A percentile compares a stretch with the other conserved stretches of the same genome.
phyloP scores from a whole-genome alignment of 1,140 invertebrate species.

The Brachionus sp. region DNA sequence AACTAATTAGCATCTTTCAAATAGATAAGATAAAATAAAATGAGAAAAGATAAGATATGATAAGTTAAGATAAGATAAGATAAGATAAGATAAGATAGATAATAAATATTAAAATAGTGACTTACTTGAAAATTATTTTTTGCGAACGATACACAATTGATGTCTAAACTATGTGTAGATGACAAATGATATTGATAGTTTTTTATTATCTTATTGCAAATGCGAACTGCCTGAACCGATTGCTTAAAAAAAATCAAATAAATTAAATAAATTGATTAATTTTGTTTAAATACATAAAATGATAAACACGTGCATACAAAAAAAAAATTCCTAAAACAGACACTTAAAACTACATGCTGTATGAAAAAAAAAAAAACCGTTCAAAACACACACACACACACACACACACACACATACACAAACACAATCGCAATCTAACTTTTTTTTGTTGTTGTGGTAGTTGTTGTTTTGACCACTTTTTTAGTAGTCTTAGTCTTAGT shows the following conservation, averaged over 20 bases:
- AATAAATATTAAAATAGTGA: neutral
- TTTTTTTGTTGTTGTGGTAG: conserved; percentile 38
- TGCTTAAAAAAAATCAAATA: neutral
- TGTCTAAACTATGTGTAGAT: conserved; percentile 26
- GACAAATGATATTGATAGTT: conserved; percentile 32
- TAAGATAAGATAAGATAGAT: too few species aligned
- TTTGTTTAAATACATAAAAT: neutral
- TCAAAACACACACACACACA: neutral
- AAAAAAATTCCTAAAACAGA: neutral
- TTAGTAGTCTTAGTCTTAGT: conserved; percentile 43
- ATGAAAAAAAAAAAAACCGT: too few species aligned
- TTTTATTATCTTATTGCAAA: conserved; percentile 28
- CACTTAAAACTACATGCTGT: conserved; percentile 16
- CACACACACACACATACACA: neutral
- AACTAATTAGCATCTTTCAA: too few species aligned
- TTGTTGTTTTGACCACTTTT: conserved; percentile 38
- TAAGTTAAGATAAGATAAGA: too few species aligned
- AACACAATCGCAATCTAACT: neutral
- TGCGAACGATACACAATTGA: conserved; percentile 41
- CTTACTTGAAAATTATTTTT: conserved; percentile 23
- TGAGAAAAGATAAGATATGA: too few species aligned
- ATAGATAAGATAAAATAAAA: too few species aligned
- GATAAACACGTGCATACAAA: neutral
- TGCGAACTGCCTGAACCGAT: conserved; percentile 26
- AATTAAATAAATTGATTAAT: neutral